Evolutionary conservation across 2,113 vertebrate genomes (phyloP), one percentile per base, ranked within the genome.

Genomic region (Anoura caudifer): DNA sequence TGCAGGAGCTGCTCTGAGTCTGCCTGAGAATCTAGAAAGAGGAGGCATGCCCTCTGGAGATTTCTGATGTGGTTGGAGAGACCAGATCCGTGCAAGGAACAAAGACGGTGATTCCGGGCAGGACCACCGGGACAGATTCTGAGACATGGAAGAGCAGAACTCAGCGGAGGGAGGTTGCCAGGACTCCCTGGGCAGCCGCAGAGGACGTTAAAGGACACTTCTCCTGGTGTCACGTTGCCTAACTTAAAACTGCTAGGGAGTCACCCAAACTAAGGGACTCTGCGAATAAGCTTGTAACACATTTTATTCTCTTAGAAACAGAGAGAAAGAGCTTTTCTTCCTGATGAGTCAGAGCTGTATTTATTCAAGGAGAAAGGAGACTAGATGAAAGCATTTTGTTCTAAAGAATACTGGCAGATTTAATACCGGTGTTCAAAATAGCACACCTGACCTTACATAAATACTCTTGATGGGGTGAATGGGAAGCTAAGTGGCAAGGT

Each of bases 361-460:
- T 91, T 96, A 84, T n/a, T 59, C 59, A 90, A 75, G 88, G 97
- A 94, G 76, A 95, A 90, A 93, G 56, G 90, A 87, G 43, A 80
- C 4, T 36, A 38, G 36, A 79, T 90, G 75, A 91, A 87, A 79
- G 92, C 56, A 43, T 72, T 59, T 72, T 89, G 43, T 94, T 96
- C 50, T 91, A 69, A 94, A 97, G 95, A 97, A 96, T 90, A 90
- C 86, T 93, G 90, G 92, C 79, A 90, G 84, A 95, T 87, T 97
- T 97, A 88, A 93, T 82, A 41, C 95, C 95, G 93, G 77, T 36
- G 56, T 97, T 97, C 80, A 95, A 97, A 96, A 95, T 75, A 96
- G 87, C 85, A 90, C 91, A 87, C 95, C 77, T 96, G 92, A 97
- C 90, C 90, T 98, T 93, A 87, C 88, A 91, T 82, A 97, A 97